Evolutionary conservation across 2,888 invertebrate genomes (phyloP), one percentile per base, ranked within the genome.

Genomic region (Lepidocyrtinus sp.): DNA sequence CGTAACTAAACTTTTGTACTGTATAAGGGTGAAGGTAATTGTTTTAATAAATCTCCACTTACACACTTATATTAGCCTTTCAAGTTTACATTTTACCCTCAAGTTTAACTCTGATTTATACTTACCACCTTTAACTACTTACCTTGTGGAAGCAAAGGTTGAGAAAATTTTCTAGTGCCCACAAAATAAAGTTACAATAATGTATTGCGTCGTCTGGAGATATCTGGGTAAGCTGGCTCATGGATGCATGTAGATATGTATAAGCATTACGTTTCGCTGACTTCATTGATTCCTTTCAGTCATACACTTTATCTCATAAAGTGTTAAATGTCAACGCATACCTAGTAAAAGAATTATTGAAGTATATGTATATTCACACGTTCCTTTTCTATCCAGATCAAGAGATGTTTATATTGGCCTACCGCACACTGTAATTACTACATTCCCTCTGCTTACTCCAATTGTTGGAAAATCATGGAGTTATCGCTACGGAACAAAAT

Each of bases 351-450:
- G 70, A 69, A 67, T 74, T 79, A 73, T 59, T 74, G 59, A 45
- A 63, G 74, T 63, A 63, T 69, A 74, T 64, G 73, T 70, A 46
- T 55, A 69, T 74, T 79, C 74, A 79, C 79, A 74, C 79, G 72
- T n/a, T n/a, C n/a, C 74, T 74, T 79, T 50, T n/a, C 25, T 36
- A 55, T 45, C 24, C 2, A 5, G 19, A 5, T 15, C 24, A 50
- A 55, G 61, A 22, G 59, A 59, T 59, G n/a, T 36, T 5, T 36
- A 17, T 17, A 71, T 65, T 80, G 80, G 74, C 80, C 80, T 80
- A 80, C 80, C 80, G 75, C 80, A 80, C 75, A 80, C 80, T 71
- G 68, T 80, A 80, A 80, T 80, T 80, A 75, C 80, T 75, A 71
- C 80, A 75, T 80, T 80, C 75, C 75, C 46, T 80, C 71, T 77